Conservation (phyloP, 2,113 vertebrate genomes). For the Zosterops hypoxanthus region DNA sequence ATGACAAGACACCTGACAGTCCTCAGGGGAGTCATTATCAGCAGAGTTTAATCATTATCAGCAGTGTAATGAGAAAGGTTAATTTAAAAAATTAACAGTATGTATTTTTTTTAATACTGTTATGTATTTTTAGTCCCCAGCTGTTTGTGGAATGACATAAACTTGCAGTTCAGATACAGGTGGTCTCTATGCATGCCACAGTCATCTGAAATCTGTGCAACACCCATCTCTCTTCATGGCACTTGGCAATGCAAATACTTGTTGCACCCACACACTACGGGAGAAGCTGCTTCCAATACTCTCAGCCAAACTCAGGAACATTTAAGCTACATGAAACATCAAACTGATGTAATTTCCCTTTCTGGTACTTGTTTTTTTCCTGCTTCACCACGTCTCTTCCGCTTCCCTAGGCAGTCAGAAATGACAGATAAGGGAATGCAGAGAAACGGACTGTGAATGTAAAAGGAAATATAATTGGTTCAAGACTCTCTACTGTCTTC, state of each 20-base stretch:
- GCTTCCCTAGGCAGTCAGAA: not conserved
- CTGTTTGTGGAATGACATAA: not conserved
- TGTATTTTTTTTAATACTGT: not conserved
- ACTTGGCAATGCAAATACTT: not conserved
- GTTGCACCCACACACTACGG: not conserved
- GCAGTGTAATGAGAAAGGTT: not conserved
- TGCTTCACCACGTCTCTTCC: not conserved
- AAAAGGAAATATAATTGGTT: constrained; percentile 47
- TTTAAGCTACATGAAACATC: not conserved
- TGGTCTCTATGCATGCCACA: not conserved
- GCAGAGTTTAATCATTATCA: not conserved
- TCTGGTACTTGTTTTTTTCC: not conserved
- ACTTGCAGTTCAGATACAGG: not conserved
- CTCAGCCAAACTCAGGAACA: not conserved
- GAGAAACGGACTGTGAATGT: not conserved
- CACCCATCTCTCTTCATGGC: not conserved
- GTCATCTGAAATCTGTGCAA: not conserved
- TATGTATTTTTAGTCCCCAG: not conserved
- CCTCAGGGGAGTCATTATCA: not conserved
- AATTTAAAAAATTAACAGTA: not conserved
- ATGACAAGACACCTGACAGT: not conserved
- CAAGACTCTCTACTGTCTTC: constrained; percentile 39
- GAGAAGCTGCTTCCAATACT: not conserved
- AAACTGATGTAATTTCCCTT: constrained; percentile 7
- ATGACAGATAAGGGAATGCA: constrained; percentile 1